phyloP scores from a whole-genome alignment of 2,113 vertebrate genomes.

The Gambusia holbrooki region DNA sequence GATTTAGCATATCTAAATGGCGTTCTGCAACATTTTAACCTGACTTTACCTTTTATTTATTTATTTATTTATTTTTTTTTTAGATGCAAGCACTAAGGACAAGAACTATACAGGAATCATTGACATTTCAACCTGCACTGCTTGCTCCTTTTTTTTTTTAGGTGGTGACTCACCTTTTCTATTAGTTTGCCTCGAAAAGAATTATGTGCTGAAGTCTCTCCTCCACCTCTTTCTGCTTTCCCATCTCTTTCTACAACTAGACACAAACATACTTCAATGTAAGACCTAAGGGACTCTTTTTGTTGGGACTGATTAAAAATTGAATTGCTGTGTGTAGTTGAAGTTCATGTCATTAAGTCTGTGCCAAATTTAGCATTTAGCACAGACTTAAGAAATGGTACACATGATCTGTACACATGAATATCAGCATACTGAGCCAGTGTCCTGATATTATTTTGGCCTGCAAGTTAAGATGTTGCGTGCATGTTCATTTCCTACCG shows the following conservation, averaged over 20 bases:
- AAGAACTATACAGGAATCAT: neutral
- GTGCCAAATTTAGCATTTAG: neutral
- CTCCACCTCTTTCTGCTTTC: constrained; percentile 16
- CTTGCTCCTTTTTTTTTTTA: constrained; percentile 6
- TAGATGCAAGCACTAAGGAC: constrained; percentile 3
- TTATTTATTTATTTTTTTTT: constrained; percentile 9
- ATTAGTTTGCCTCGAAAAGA: constrained; percentile 49
- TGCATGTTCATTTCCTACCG: neutral
- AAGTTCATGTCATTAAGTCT: neutral
- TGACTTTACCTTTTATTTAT: constrained; percentile 5
- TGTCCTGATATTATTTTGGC: no score
- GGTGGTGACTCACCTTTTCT: constrained; percentile 44
- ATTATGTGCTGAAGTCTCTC: constrained; percentile 33
- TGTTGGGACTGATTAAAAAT: constrained; percentile 1
- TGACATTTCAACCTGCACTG: constrained; percentile 42
- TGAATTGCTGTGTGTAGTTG: constrained; percentile 8
- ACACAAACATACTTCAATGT: constrained; percentile 4
- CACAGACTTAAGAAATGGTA: neutral
- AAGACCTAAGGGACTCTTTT: constrained; percentile 23
- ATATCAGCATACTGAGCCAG: neutral
- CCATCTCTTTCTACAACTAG: constrained; percentile 33
- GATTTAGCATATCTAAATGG: constrained; percentile 25
- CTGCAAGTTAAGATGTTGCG: neutral
- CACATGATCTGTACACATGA: neutral
- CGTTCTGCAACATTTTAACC: constrained; percentile 3